Conservation (phyloP, 2,797 vertebrate genomes). For the Nyctibius grandis region DNA sequence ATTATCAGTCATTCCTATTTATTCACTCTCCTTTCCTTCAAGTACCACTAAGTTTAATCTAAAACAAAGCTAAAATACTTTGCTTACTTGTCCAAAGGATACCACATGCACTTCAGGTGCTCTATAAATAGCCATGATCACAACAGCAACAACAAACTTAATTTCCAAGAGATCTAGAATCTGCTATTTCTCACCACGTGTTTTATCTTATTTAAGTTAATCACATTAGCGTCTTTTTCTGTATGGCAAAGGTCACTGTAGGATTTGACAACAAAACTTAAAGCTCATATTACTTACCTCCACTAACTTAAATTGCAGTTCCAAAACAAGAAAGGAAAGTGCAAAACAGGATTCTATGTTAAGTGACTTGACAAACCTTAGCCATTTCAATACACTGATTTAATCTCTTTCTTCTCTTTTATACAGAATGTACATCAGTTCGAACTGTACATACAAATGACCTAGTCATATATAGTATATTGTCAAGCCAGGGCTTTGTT, state of each 20-base stretch:
- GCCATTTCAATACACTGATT: neutral
- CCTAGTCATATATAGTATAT: neutral
- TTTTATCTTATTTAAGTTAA: neutral
- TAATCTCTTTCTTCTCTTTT: neutral
- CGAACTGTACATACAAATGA: neutral
- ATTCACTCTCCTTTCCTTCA: neutral
- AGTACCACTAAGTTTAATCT: neutral
- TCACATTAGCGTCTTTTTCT: neutral
- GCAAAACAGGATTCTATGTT: neutral
- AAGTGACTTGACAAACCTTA: neutral
- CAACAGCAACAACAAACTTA: neutral
- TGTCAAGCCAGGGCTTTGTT: neutral
- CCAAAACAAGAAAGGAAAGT: neutral
- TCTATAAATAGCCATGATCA: neutral
- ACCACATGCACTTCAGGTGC: rapidly evolving
- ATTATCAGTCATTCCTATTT: neutral
- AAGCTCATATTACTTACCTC: neutral
- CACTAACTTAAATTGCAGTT: neutral
- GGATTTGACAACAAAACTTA: neutral
- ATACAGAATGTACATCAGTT: neutral
- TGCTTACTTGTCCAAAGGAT: neutral
- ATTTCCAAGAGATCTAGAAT: neutral
- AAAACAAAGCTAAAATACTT: neutral
- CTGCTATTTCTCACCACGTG: neutral
- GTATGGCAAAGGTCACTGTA: neutral